A percentile compares a stretch with the other conserved stretches of the same genome.
phyloP scores from a whole-genome alignment of 2,888 invertebrate species.

The Scaptomyza caliginosa region DNA sequence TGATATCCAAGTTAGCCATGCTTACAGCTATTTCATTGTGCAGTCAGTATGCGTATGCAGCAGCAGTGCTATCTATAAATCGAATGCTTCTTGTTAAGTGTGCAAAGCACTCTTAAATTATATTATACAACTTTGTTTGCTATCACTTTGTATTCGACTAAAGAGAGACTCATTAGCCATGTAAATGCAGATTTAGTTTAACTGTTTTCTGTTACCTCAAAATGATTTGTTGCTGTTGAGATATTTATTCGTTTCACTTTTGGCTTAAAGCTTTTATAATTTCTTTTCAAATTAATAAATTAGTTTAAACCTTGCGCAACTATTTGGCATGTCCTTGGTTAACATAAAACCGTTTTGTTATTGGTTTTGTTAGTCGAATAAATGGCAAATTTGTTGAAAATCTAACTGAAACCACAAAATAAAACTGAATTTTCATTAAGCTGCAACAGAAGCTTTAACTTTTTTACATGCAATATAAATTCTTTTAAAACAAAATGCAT shows the following conservation, averaged over 20 bases:
- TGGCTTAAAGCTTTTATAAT: background rate
- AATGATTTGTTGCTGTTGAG: background rate
- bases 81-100: constrained; percentile 7
- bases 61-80: constrained; percentile 6
- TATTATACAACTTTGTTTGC: background rate
- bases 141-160: background rate
- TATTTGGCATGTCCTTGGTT: constrained; percentile 1
- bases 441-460: constrained; percentile 6
- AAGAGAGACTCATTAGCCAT: background rate
- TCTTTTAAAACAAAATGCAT: constrained; percentile 4
- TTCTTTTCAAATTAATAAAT: constrained; percentile 1
- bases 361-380: constrained; percentile 2
- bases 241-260: background rate
- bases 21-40: constrained; percentile 34
- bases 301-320: constrained; percentile 5
- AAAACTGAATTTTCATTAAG: constrained; percentile 14
- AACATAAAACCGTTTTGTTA: constrained; percentile 1
- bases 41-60: constrained; percentile 39
- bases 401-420: background rate
- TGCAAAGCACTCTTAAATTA: background rate
- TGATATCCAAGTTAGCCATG: background rate
- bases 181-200: background rate
- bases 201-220: background rate
- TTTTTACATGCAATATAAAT: background rate
- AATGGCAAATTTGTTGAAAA: background rate